These are phyloP conservation scores for Schlechtendalia chinensis DNA, from an alignment of 1,140 invertebrate genomes.

Conservation along the genomic window DNA sequence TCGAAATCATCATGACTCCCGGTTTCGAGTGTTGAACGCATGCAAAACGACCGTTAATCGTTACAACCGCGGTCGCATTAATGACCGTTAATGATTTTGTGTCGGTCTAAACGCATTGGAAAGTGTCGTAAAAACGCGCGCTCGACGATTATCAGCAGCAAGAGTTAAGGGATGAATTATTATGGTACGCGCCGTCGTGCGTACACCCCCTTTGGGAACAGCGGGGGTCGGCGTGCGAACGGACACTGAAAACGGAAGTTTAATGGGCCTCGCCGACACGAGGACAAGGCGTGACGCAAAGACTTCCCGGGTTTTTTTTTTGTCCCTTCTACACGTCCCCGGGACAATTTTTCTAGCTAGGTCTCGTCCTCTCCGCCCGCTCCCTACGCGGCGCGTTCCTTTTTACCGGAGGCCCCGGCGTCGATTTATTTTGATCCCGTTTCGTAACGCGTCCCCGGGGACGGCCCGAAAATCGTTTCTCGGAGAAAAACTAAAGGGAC, in stretches of 20 bases:
- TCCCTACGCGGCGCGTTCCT: neutral
- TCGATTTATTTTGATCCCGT: constrained; percentile 50
- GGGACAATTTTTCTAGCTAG: constrained; percentile 37
- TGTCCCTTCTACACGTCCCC: constrained; percentile 11
- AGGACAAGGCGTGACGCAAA: constrained; percentile 1
- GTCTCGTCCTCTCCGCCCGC: neutral
- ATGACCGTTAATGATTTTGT: too few species aligned
- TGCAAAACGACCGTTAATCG: too few species aligned
- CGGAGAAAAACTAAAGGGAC: constrained; percentile 43
- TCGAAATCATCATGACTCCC: too few species aligned
- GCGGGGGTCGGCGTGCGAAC: neutral
- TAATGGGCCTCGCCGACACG: constrained; percentile 17
- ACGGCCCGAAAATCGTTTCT: constrained; percentile 45
- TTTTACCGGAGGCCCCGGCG: constrained; percentile 44
- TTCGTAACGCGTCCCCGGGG: constrained; percentile 44
- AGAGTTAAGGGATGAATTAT: neutral
- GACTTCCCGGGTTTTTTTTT: too few species aligned
- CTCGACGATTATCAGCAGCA: neutral
- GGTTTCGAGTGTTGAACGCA: too few species aligned
- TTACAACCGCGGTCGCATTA: too few species aligned
- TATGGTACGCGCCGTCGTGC: neutral
- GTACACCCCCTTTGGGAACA: neutral
- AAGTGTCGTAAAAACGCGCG: neutral
- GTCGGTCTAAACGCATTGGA: too few species aligned
- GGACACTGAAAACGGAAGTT: constrained; percentile 38